Evolutionary conservation across 1,140 invertebrate species (phyloP).

Genomic region (Diorhabda elongata): DNA sequence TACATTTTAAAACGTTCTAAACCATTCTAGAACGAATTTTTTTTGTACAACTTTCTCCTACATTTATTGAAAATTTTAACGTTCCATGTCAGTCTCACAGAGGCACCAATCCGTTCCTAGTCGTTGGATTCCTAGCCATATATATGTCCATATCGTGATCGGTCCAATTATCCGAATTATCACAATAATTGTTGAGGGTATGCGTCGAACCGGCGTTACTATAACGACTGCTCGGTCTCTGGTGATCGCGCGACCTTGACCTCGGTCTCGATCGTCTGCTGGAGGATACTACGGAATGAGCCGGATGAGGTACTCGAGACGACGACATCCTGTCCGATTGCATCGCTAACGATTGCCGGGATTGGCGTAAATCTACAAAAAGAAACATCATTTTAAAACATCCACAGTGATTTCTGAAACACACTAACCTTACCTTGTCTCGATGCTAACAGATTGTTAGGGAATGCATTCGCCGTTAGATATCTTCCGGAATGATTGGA

Average conservation of each 20-base stretch:
- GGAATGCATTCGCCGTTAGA: conserved; percentile 62
- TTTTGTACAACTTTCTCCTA: too few relatives aligned
- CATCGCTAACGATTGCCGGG: conserved; percentile 73
- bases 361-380: conserved; percentile 71
- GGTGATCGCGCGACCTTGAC: conserved; percentile 58
- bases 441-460: conserved; percentile 70
- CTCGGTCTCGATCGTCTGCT: conserved; percentile 63
- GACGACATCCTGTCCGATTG: conserved; percentile 74
- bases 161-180: conserved; percentile 89
- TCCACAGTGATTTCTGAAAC: neutral
- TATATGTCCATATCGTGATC: conserved; percentile 95
- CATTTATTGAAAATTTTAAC: too few relatives aligned
- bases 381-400: neutral
- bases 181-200: conserved; percentile 78
- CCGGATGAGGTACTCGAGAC: conserved; percentile 51
- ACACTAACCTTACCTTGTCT: conserved; percentile 60
- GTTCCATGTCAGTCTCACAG: conserved; percentile 44
- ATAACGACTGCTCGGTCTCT: conserved; percentile 59
- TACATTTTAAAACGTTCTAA: too few relatives aligned
- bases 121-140: conserved; percentile 84
- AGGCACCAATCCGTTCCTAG: conserved; percentile 76
- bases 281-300: conserved; percentile 56
- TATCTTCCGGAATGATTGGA: conserved; percentile 74
- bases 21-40: too few relatives aligned
- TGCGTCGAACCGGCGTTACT: conserved; percentile 70